Conservation (phyloP, 2,888 invertebrate species). For the Neoaliturus tenellus region DNA sequence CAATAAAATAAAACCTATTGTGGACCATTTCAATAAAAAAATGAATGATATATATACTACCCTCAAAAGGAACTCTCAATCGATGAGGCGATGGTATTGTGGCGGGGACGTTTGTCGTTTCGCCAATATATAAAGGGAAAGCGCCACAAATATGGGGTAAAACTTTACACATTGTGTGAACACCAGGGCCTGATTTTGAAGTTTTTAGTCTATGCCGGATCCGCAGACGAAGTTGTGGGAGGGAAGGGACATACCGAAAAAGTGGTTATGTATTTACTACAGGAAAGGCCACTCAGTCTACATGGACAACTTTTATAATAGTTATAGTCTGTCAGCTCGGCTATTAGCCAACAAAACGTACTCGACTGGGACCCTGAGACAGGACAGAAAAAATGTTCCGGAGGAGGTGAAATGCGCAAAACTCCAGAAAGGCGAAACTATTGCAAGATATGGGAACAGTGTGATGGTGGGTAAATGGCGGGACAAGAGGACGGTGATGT, state of each 20-base stretch:
- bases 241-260: slow-evolving; percentile 2
- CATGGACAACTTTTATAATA: slow-evolving; percentile 33
- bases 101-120: not conserved
- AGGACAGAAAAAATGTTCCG: not conserved
- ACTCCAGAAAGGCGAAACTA: not conserved
- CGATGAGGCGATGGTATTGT: slow-evolving; percentile 26
- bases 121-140: slow-evolving; percentile 21
- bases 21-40: slow-evolving; percentile 18
- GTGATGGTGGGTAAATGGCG: slow-evolving; percentile 21
- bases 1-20: slow-evolving; percentile 2
- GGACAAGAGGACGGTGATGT: not conserved
- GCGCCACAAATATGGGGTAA: slow-evolving; percentile 16
- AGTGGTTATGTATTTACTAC: slow-evolving; percentile 10
- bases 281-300: slow-evolving; percentile 8
- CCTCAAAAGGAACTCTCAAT: slow-evolving; percentile 24
- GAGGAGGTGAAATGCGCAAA: not conserved
- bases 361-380: not conserved
- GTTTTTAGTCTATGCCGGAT: not conserved
- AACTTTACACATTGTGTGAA: slow-evolving; percentile 11
- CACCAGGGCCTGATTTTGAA: slow-evolving; percentile 8
- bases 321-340: not conserved
- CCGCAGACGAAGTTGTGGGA: not conserved
- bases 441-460: slow-evolving; percentile 16
- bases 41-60: not conserved
- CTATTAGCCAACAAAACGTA: slow-evolving; percentile 4